Percentiles rank a stretch among this genome's conserved stretches.
Conservation (phyloP, 2,113 vertebrate species). For the Ceratotherium simum region DNA sequence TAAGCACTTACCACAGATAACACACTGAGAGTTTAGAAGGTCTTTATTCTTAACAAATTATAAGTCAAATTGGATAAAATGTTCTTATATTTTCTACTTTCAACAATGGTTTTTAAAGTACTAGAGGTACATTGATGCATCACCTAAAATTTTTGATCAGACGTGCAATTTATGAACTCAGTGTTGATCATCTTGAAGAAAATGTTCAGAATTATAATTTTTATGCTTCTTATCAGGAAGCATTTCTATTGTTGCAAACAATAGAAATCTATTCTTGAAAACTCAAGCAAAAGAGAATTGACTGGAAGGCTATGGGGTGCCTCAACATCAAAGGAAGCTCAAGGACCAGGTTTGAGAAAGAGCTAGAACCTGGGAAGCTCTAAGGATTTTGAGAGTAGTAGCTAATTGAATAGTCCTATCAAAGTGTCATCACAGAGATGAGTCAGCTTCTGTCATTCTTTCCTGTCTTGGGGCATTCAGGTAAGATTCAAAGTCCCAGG, state of each 20-base stretch:
- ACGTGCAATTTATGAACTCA: conserved; percentile 36
- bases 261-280: conserved; percentile 26
- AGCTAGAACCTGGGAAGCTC: neutral
- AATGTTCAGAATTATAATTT: conserved; percentile 35
- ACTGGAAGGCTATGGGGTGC: neutral
- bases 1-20: conserved; percentile 63
- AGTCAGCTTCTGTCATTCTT: neutral
- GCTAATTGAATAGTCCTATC: neutral
- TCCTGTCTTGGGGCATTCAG: neutral
- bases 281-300: conserved; percentile 22
- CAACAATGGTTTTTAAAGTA: conserved; percentile 60
- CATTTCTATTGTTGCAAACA: neutral
- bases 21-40: conserved; percentile 39
- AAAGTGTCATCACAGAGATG: neutral
- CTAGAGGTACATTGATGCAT: neutral
- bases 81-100: conserved; percentile 38
- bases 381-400: neutral
- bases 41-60: conserved; percentile 61
- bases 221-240: conserved; percentile 7
- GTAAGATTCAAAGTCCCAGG: neutral
- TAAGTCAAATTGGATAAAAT: conserved; percentile 39
- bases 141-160: neutral
- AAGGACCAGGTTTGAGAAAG: neutral
- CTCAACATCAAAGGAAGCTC: neutral
- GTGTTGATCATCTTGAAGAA: conserved; percentile 31